These are phyloP conservation scores for Synanthedon formicaeformis DNA, from an alignment of 2,888 invertebrate species.

Conservation along the genomic window DNA sequence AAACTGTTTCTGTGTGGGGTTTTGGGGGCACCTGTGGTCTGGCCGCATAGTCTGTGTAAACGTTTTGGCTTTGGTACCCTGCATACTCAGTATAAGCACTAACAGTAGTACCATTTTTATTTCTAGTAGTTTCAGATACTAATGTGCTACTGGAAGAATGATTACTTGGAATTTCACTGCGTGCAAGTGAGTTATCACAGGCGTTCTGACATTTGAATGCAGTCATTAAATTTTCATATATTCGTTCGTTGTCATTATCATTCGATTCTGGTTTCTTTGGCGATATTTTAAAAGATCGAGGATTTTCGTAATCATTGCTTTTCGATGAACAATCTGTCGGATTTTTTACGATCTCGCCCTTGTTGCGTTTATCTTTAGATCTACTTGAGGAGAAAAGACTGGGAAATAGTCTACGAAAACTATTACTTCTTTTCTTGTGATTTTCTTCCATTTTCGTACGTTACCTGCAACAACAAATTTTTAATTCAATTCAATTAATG, in stretches of 20 bases:
- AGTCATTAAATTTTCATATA: constrained; percentile 48
- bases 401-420: constrained; percentile 52
- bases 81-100: not conserved
- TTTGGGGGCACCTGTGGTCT: constrained; percentile 27
- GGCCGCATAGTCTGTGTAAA: constrained; percentile 12
- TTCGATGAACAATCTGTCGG: constrained; percentile 13
- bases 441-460: constrained; percentile 35
- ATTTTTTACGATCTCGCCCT: constrained; percentile 17
- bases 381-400: constrained; percentile 45
- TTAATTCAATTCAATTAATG: no score
- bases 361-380: constrained; percentile 40
- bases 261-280: constrained; percentile 20
- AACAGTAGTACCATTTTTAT: not conserved
- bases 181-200: not conserved
- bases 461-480: constrained; percentile 19
- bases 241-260: constrained; percentile 29
- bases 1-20: constrained; percentile 26
- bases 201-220: not conserved
- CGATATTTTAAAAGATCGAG: constrained; percentile 26
- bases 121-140: constrained; percentile 40
- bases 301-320: constrained; percentile 48
- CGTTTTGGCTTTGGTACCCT: not conserved
- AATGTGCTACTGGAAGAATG: constrained; percentile 54
- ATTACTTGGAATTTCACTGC: constrained; percentile 29
- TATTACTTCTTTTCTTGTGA: constrained; percentile 43